Evolutionary conservation across 2,888 invertebrate species (phyloP), one percentile per base, ranked within the genome.

Genomic region (Ophion costatus): DNA sequence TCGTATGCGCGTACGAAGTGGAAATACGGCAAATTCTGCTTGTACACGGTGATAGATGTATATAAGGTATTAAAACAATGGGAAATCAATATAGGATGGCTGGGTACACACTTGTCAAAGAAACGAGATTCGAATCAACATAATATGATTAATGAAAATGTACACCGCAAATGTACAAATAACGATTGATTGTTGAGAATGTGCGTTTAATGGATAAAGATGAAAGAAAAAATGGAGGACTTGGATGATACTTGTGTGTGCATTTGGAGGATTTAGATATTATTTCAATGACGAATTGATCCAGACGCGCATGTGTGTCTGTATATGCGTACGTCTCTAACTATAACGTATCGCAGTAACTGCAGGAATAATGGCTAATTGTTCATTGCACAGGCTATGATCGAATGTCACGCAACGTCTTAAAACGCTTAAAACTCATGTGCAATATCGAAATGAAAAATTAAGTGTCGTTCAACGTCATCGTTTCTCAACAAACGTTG

Each of bases 41-140:
- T 56, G 33, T 38, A 38, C 56, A 33, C 24, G 7, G 66, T 56
- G 38, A n/a, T 67, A 24, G 29, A 69, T 78, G 63, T 76, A 66
- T 73, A 66, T 66, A 33, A 56, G 45, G 76, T 69, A 45, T 85
- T 82, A n/a, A 80, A 85, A 85, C 85, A 85, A 85, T 85, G 82
- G 82, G 77, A 85, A 85, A 85, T 85, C 85, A 85, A 85, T 85
- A 85, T 82, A 82, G 73, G 51, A 69, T 57, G 70, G 42, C 56
- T 59, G 74, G 59, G 61, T 79, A 70, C 24, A 80, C 76, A 63
- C 61, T 64, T n/a, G 61, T 57, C 56, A 80, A 63, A 38, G 11
- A 73, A 75, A 22, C 33, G 61, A 56, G 17, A 61, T 57, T 59
- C 59, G 45, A 56, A 73, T 20, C 51, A 51, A 51, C 51, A 17